Evolutionary conservation across 2,888 invertebrate genomes (phyloP).

Genomic region (Athripsodes cinereus): DNA sequence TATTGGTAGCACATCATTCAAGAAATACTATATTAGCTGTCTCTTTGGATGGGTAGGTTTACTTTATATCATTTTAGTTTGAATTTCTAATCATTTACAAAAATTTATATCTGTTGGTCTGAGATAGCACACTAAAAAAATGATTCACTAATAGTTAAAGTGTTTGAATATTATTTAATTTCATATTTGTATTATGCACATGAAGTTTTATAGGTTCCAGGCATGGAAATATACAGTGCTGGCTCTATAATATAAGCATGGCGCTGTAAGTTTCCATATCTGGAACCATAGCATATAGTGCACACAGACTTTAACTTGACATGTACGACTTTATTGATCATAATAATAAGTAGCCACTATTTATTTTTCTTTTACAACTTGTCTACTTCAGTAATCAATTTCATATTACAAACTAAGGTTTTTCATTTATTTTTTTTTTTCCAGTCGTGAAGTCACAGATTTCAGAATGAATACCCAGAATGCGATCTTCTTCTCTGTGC

Average conservation of each 20-base stretch:
- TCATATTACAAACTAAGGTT: background rate
- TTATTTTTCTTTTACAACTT: no score
- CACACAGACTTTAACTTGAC: no score
- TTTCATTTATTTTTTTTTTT: slow-evolving; percentile 23
- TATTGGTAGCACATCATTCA: slow-evolving; percentile 68
- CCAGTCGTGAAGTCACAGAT: slow-evolving; percentile 62
- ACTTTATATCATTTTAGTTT: background rate
- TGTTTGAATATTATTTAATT: background rate
- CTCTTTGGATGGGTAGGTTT: slow-evolving; percentile 69
- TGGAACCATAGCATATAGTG: no score
- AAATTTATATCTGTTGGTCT: background rate
- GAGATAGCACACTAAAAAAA: background rate
- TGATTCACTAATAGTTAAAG: background rate
- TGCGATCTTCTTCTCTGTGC: slow-evolving; percentile 66
- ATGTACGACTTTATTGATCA: no score
- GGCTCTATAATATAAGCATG: no score
- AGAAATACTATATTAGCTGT: slow-evolving; percentile 75
- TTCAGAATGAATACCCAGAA: slow-evolving; percentile 69
- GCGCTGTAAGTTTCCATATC: no score
- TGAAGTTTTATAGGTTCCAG: no score
- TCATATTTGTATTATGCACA: no score
- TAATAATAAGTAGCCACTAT: no score
- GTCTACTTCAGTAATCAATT: background rate
- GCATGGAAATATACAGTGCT: no score
- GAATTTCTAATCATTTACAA: no score